Evolutionary conservation across 2,113 vertebrate genomes (phyloP).

Genomic region (rat (Rattus norvegicus)): GRCr8 NC_086021.1:34737001-34737500

Average conservation of each 20-base stretch:
- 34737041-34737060: neutral
- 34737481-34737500: neutral
- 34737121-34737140: too few relatives aligned
- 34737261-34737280: neutral
- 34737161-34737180: neutral
- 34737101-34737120: neutral
- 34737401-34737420: neutral
- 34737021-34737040: neutral
- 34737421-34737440: neutral
- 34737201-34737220: neutral
- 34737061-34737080: neutral
- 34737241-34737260: neutral
- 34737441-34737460: too few relatives aligned
- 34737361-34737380: neutral
- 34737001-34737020: neutral
- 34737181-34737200: neutral
- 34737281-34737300: neutral
- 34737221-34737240: neutral
- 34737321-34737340: neutral
- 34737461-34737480: neutral
- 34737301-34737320: neutral
- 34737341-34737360: neutral
- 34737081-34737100: neutral
- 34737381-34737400: neutral
- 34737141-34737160: neutral